A percentile compares a stretch with the other conserved stretches of the same genome.
Evolutionary conservation across 1,140 invertebrate species (phyloP).

Genomic region (Drosophila mayri): DNA sequence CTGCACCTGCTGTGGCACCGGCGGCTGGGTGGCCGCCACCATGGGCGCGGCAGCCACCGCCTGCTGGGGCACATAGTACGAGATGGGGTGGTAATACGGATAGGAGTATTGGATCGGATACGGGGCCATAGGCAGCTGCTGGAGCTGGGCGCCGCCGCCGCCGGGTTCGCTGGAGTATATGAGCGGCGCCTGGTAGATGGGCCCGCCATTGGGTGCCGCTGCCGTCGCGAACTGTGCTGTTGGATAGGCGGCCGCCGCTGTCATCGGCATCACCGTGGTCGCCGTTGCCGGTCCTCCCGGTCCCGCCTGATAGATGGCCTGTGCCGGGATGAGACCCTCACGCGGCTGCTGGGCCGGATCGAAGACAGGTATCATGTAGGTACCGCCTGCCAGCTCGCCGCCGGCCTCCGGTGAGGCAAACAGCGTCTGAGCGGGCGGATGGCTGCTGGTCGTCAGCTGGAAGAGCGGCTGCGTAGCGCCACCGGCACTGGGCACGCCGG

Average conservation of each 20-base stretch:
- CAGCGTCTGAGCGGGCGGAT: conserved; percentile 57
- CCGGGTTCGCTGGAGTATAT: conserved; percentile 83
- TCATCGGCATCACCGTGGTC: conserved; percentile 73
- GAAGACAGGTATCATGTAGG: conserved; percentile 84
- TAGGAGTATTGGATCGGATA: conserved; percentile 83
- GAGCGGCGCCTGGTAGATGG: conserved; percentile 80
- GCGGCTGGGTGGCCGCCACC: conserved; percentile 55
- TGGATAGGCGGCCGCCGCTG: conserved; percentile 74
- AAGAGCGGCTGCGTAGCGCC: conserved; percentile 69
- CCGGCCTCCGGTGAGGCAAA: conserved; percentile 70
- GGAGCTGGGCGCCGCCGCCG: conserved; percentile 65
- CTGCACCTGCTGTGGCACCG: conserved; percentile 47
- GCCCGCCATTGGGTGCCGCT: conserved; percentile 73
- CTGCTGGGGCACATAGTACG: conserved; percentile 79
- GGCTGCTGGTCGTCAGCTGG: conserved; percentile 67
- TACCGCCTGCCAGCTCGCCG: conserved; percentile 73
- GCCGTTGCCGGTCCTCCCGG: conserved; percentile 59
- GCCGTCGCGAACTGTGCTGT: conserved; percentile 70
- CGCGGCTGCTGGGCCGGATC: conserved; percentile 78
- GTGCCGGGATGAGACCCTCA: conserved; percentile 73
- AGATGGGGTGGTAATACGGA: conserved; percentile 83
- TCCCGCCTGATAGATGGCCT: conserved; percentile 76
- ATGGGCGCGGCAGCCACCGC: conserved; percentile 63
- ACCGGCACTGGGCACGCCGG: conserved; percentile 58
- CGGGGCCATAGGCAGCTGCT: conserved; percentile 81